Evolutionary conservation across 2,888 invertebrate species (phyloP).

Genomic region (Acrobasis consociella): DNA sequence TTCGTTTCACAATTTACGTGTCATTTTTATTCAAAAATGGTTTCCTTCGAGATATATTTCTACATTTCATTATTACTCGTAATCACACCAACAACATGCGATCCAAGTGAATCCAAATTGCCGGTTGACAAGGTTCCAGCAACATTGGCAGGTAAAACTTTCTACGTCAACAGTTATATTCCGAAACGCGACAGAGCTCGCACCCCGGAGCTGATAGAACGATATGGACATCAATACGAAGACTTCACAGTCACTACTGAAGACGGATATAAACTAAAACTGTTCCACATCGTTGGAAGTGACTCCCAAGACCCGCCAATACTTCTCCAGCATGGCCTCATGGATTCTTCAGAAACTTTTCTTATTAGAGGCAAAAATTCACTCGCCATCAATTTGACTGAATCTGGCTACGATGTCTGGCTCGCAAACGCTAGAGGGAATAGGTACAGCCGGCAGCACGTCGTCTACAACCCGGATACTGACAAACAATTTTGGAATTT

Average conservation of each 20-base stretch:
- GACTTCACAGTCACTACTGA: not conserved
- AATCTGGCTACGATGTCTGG: slow-evolving; percentile 13
- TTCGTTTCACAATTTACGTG: no score
- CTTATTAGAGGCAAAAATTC: not conserved
- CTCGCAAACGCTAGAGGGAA: slow-evolving; percentile 7
- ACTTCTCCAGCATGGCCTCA: not conserved
- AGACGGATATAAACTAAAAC: not conserved
- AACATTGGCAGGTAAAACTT: not conserved
- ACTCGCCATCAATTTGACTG: not conserved
- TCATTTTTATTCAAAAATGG: no score
- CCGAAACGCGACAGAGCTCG: not conserved
- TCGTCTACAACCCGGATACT: not conserved
- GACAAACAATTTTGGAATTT: slow-evolving; percentile 6
- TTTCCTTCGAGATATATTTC: no score
- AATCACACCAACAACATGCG: not conserved
- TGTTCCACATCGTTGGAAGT: not conserved
- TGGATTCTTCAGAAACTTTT: slow-evolving; percentile 5
- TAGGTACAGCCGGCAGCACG: slow-evolving; percentile 5
- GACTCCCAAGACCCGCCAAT: not conserved
- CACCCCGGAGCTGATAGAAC: not conserved
- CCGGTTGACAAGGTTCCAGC: not conserved
- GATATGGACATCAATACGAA: not conserved
- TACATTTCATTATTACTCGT: not conserved
- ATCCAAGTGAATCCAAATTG: not conserved
- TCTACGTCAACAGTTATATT: not conserved